phyloP scores from a whole-genome alignment of 2,888 invertebrate genomes.

The Tuta absoluta region DNA sequence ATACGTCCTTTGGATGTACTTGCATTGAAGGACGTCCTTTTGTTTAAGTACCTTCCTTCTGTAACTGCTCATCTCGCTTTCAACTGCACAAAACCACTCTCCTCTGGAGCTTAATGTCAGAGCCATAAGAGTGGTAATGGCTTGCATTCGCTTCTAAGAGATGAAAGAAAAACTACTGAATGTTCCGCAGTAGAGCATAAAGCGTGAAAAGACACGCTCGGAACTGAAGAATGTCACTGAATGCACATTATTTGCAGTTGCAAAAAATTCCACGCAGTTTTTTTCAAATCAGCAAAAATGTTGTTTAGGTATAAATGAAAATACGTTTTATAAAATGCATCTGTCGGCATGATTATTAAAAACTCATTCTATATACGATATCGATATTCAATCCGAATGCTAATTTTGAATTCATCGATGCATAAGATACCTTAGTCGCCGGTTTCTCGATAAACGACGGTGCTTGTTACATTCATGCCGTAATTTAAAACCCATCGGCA shows the following conservation, averaged over 20 bases:
- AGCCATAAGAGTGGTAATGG: constrained; percentile 41
- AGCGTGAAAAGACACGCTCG: constrained; percentile 60
- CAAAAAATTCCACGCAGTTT: not conserved
- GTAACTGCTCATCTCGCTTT: constrained; percentile 67
- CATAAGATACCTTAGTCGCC: not conserved
- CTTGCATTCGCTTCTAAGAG: constrained; percentile 34
- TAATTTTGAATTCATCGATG: constrained; percentile 3
- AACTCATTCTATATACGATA: not conserved
- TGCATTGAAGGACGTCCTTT: constrained; percentile 71
- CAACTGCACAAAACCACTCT: constrained; percentile 20
- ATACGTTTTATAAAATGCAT: not conserved
- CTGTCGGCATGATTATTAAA: not conserved
- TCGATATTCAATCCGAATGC: not conserved
- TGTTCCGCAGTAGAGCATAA: constrained; percentile 69
- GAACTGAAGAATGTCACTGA: constrained; percentile 22
- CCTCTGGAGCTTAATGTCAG: constrained; percentile 22
- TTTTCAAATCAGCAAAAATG: not conserved
- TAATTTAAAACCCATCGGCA: constrained; percentile 54
- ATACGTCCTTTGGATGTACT: constrained; percentile 63
- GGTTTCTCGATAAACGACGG: constrained; percentile 26
- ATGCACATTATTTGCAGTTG: constrained; percentile 7
- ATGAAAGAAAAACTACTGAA: constrained; percentile 62
- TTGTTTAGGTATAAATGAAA: not conserved
- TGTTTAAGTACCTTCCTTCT: constrained; percentile 49
- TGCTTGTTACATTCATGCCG: constrained; percentile 30